Percentiles rank a stretch among this genome's conserved stretches.
Evolutionary conservation across 1,140 invertebrate species (phyloP).

Genomic region (Drosophila santomea): DNA sequence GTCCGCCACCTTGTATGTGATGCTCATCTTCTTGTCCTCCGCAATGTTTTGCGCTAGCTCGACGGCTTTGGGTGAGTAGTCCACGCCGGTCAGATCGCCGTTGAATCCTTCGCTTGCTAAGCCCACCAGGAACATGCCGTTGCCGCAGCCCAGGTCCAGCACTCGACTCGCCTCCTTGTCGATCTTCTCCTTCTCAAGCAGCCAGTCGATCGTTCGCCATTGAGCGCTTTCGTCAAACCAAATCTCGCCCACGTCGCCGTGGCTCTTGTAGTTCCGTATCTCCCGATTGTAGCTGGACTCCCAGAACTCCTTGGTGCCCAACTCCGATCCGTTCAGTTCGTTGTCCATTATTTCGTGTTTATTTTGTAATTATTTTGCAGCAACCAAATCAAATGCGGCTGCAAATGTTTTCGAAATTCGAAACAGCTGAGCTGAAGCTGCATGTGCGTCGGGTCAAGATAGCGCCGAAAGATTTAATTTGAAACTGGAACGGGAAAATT

Average conservation of each 20-base stretch:
- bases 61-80: slow-evolving; percentile 93
- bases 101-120: slow-evolving; percentile 89
- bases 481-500: background rate
- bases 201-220: slow-evolving; percentile 90
- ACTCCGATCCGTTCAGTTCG: slow-evolving; percentile 88
- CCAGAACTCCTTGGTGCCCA: slow-evolving; percentile 95
- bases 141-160: slow-evolving; percentile 93
- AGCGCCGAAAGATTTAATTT: background rate
- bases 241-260: slow-evolving; percentile 95
- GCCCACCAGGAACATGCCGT: slow-evolving; percentile 93
- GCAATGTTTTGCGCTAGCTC: slow-evolving; percentile 89
- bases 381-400: background rate
- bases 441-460: slow-evolving; percentile 1
- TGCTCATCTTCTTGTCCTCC: slow-evolving; percentile 85
- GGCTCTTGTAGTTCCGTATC: slow-evolving; percentile 91
- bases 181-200: slow-evolving; percentile 84
- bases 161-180: slow-evolving; percentile 85
- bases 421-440: background rate
- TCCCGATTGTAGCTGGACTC: slow-evolving; percentile 92
- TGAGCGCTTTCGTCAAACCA: slow-evolving; percentile 96
- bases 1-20: slow-evolving; percentile 86
- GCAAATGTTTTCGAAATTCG: background rate
- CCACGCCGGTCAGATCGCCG: slow-evolving; percentile 90
- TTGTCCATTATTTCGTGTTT: slow-evolving; percentile 54
- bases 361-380: too few relatives aligned